These are phyloP conservation scores for Falco naumanni DNA, from an alignment of 2,797 vertebrate species.

Conservation along the genomic window DNA sequence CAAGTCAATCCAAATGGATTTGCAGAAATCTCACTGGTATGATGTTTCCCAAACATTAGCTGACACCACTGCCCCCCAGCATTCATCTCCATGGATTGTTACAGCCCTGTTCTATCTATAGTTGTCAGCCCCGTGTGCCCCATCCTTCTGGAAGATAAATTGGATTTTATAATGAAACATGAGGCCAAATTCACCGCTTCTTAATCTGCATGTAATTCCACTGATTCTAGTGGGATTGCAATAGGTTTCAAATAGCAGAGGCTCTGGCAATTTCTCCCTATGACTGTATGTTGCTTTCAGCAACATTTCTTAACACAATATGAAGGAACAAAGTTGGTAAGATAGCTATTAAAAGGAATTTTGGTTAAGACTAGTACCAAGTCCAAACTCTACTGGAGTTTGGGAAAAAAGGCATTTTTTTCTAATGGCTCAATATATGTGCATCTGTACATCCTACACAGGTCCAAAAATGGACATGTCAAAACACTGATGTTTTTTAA, in stretches of 20 bases:
- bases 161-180: neutral
- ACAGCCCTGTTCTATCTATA: conserved; percentile 10
- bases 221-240: neutral
- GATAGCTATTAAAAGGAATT: neutral
- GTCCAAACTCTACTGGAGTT: neutral
- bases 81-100: neutral
- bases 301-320: neutral
- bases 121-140: neutral
- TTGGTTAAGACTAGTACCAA: neutral
- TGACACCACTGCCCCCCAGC: neutral
- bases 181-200: neutral
- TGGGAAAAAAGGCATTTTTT: neutral
- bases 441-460: neutral
- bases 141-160: conserved; percentile 31
- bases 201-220: conserved; percentile 30
- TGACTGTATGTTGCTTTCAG: conserved; percentile 12
- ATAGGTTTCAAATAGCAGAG: conserved; percentile 20
- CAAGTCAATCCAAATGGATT: conserved; percentile 36
- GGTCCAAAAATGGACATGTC: neutral
- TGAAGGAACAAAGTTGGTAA: conserved; percentile 14
- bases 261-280: neutral
- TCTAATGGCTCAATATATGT: neutral
- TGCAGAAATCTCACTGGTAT: conserved; percentile 39
- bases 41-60: conserved; percentile 40
- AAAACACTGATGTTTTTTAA: neutral